Evolutionary conservation across 2,888 invertebrate genomes (phyloP).

Genomic region (Ceratothoa steindachneri): DNA sequence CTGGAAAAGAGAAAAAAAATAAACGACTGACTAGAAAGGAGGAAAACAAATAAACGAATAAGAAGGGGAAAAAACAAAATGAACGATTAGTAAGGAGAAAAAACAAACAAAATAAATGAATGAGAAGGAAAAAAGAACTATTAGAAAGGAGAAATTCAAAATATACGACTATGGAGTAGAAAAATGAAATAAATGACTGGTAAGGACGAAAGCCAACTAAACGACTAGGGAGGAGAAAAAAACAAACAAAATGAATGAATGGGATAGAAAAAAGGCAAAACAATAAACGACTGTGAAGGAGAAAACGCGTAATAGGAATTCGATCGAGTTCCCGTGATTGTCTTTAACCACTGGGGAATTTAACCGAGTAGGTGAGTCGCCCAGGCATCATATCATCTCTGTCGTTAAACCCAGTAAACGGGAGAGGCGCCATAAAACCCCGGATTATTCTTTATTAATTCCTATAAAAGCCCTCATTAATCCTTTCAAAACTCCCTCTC

Average conservation of each 20-base stretch:
- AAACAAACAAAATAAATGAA: neutral
- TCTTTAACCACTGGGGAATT: no score
- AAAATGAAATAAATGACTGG: neutral
- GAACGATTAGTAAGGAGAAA: neutral
- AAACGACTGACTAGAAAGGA: neutral
- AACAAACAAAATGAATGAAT: neutral
- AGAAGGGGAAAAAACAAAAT: neutral
- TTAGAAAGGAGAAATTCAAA: neutral
- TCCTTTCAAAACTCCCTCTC: conserved; percentile 1
- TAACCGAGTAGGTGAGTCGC: no score
- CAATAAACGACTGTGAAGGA: neutral
- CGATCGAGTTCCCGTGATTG: no score
- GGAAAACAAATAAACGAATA: neutral
- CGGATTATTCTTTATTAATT: conserved; percentile 5
- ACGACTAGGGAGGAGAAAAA: neutral
- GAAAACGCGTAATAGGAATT: neutral
- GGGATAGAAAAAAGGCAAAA: neutral
- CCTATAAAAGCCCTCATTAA: conserved; percentile 7
- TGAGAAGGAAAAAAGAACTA: neutral
- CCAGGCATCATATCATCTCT: no score
- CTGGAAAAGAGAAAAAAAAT: neutral
- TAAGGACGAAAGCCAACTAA: neutral
- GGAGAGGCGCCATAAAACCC: conserved; percentile 8
- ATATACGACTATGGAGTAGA: neutral
- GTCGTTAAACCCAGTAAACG: no score